phyloP scores from a whole-genome alignment of 2,797 vertebrate species.

The Rallus crepitans region DNA sequence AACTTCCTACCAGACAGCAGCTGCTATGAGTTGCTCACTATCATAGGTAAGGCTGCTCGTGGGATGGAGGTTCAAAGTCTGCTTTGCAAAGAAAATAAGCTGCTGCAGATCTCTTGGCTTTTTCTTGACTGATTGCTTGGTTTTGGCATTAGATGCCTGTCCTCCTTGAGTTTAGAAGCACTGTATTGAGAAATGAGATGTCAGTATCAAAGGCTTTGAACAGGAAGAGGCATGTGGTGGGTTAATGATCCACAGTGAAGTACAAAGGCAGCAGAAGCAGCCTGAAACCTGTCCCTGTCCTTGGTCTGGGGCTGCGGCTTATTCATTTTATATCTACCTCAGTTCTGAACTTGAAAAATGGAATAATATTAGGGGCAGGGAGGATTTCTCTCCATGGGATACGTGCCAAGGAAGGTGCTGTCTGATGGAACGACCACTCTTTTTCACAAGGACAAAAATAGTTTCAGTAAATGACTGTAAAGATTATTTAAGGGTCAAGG shows the following conservation, averaged over 20 bases:
- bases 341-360: background rate
- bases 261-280: background rate
- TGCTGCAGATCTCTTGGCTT: background rate
- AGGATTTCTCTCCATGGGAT: background rate
- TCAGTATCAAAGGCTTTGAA: background rate
- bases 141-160: background rate
- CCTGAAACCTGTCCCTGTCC: background rate
- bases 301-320: background rate
- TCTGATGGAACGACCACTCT: background rate
- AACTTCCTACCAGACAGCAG: constrained; percentile 90
- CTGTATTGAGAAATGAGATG: background rate
- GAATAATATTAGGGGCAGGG: background rate
- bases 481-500: background rate
- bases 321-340: background rate
- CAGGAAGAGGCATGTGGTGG: background rate
- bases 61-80: background rate
- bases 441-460: background rate
- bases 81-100: background rate
- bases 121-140: background rate
- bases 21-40: constrained; percentile 90
- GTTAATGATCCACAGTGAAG: background rate
- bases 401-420: background rate
- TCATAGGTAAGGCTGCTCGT: constrained; percentile 84
- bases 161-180: background rate
- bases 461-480: background rate